Conservation (phyloP, 1,140 invertebrate genomes). For the Chelonus insularis region DNA sequence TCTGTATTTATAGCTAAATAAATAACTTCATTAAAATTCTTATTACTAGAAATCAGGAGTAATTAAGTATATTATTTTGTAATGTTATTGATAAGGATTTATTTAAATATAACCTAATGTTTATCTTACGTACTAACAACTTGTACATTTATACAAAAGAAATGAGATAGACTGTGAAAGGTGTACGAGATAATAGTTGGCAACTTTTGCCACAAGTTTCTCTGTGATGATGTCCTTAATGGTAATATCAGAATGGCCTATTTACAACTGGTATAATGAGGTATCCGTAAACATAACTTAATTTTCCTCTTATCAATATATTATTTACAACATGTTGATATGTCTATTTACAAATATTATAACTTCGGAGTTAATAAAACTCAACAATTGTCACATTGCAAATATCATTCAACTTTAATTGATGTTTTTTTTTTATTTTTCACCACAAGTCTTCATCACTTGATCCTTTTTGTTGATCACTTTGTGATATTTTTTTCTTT, state of each 20-base stretch:
- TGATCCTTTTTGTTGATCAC: no score
- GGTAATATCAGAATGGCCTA: constrained; percentile 13
- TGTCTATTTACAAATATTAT: not conserved
- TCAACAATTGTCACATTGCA: not conserved
- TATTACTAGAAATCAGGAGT: no score
- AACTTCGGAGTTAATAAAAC: not conserved
- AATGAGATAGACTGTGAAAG: constrained; percentile 6
- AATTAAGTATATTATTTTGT: constrained; percentile 9
- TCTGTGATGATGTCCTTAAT: not conserved
- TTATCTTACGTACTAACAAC: constrained; percentile 20
- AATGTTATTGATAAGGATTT: constrained; percentile 9
- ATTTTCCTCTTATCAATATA: not conserved
- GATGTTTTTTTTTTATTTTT: no score
- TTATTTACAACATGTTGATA: constrained; percentile 1
- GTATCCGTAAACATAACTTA: not conserved
- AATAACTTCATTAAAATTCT: no score
- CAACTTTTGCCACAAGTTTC: not conserved
- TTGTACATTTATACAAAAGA: constrained; percentile 57
- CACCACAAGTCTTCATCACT: no score
- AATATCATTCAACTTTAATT: no score
- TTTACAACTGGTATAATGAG: constrained; percentile 5
- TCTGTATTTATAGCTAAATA: no score
- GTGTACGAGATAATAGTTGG: constrained; percentile 4
- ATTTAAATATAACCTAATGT: constrained; percentile 18
- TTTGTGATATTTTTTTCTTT: no score